Evolutionary conservation across 2,888 invertebrate species (phyloP).

Genomic region (Pyrrhosoma nymphula): DNA sequence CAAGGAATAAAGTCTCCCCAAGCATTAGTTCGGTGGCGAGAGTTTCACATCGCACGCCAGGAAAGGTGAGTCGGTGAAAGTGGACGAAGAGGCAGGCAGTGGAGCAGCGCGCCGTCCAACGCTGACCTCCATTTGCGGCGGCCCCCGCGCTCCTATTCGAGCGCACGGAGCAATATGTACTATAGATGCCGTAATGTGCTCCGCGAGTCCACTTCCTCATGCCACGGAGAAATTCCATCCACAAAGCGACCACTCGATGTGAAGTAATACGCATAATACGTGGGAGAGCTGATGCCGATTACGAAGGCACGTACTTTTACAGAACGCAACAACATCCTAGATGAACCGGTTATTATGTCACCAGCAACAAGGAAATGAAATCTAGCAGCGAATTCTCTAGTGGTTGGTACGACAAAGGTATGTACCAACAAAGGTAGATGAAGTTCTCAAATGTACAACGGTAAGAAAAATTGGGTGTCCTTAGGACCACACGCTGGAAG

Average conservation of each 20-base stretch:
- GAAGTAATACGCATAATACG: no score
- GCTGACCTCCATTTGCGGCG: constrained; percentile 22
- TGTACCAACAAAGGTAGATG: no score
- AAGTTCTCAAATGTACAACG: no score
- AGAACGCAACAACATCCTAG: not conserved
- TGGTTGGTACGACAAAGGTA: no score
- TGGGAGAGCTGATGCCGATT: not conserved
- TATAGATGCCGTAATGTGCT: not conserved
- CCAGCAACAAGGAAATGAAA: no score
- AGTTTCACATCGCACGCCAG: not conserved
- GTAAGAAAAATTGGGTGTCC: no score
- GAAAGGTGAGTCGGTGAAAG: constrained; percentile 24
- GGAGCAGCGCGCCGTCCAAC: not conserved
- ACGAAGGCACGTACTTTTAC: not conserved
- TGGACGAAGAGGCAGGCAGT: not conserved
- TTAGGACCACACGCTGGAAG: no score
- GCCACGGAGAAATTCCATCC: not conserved
- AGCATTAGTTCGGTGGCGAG: not conserved
- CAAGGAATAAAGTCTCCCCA: not conserved
- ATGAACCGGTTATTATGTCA: no score
- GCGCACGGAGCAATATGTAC: not conserved
- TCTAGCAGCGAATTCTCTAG: no score
- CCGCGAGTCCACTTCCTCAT: not conserved
- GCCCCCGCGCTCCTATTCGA: not conserved
- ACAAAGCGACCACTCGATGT: no score